Evolutionary conservation across 1,140 invertebrate species (phyloP), one percentile per base, ranked within the genome.

Genomic region (Drosophila burlai): DNA sequence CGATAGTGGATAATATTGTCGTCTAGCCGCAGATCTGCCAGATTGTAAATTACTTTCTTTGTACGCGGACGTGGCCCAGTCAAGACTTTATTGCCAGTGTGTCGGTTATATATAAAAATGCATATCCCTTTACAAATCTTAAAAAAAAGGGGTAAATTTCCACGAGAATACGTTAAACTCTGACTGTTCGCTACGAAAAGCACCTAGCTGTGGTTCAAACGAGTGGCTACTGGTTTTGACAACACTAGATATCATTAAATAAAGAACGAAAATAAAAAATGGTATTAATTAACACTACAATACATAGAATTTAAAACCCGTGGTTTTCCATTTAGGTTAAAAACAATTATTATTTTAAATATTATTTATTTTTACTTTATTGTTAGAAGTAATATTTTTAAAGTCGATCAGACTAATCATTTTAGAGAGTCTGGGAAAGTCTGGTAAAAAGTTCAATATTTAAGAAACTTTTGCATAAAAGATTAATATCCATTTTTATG

Each of bases 21-120:
- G 58, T 52, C 46, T 50, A 57, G 49, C 42, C 57, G 38, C 29
- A 67, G 34, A 42, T 59, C 26, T 36, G 21, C n/a, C 59, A 57
- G 43, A 77, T 69, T 38, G 64, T 79, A 79, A 79, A 79, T 78
- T 71, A 71, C 46, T 58, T 52, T 54, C 40, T 57, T 63, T 62
- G 67, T 63, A 15, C 52, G 52, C 74, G 50, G 21, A 61, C 74
- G 74, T 55, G 42, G 45, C 29, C 8, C 16, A 34, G 16, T 38
- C 29, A 50, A 4, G 40, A 45, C 26, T 77, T 78, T 62, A 78
- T 55, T 31, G 46, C 74, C 11, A 29, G 10, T 24, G 18, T 26
- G 31, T 24, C 40, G n/a, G 36, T 24, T 46, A 43, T 59, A 58
- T 43, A 57, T 78, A 54, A 43, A 65, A 58, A 50, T 62, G 50